phyloP scores from a whole-genome alignment of 2,113 vertebrate species.

The Clarias batrachus region DNA sequence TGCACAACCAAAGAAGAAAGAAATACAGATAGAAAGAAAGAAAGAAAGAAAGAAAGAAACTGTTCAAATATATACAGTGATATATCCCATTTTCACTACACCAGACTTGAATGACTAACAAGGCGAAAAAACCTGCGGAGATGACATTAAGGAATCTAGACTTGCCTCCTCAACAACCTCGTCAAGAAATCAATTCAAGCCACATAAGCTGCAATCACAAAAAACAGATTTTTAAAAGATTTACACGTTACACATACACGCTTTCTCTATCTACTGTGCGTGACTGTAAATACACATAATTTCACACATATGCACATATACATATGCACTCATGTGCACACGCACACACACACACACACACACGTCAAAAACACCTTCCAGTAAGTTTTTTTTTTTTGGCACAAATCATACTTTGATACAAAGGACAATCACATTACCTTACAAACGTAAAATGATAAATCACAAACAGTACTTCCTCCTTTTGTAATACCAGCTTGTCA shows the following conservation, averaged over 20 bases:
- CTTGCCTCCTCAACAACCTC: background rate
- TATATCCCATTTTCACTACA: background rate
- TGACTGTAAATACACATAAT: background rate
- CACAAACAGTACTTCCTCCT: slow-evolving; percentile 21
- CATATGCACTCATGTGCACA: background rate
- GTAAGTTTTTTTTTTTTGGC: slow-evolving; percentile 37
- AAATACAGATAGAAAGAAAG: slow-evolving; percentile 20
- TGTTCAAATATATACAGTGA: slow-evolving; percentile 52
- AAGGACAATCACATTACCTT: slow-evolving; percentile 31
- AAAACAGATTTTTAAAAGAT: slow-evolving; percentile 3
- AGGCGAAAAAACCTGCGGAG: background rate
- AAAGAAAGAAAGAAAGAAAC: slow-evolving; percentile 53
- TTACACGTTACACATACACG: background rate
- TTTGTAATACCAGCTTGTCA: slow-evolving; percentile 1
- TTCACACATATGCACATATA: background rate
- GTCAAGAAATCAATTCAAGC: background rate
- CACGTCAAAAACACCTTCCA: background rate
- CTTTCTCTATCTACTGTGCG: background rate
- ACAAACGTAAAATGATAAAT: slow-evolving; percentile 6
- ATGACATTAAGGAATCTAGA: background rate
- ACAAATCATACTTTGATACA: slow-evolving; percentile 46
- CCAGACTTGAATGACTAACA: background rate
- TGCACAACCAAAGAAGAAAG: slow-evolving; percentile 56
- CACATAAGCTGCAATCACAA: background rate
- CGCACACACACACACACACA: background rate